Percentiles rank a stretch among this genome's conserved stretches.
These are phyloP conservation scores for Abramis brama DNA, from an alignment of 2,113 vertebrate species.

Conservation along the genomic window DNA sequence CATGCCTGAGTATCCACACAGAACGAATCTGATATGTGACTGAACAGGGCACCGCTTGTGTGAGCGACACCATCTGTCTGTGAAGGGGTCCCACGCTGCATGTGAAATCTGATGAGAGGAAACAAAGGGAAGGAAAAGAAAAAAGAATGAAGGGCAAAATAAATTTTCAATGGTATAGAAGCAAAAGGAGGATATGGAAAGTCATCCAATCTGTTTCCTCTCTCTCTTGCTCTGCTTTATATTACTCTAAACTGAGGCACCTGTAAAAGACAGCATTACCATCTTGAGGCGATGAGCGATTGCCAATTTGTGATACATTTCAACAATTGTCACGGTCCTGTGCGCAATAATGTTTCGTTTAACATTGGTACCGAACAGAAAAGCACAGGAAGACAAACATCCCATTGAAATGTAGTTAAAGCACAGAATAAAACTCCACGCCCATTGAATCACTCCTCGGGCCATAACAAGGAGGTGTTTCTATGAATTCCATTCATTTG, in stretches of 20 bases:
- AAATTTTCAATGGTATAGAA: background rate
- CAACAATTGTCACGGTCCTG: conserved; percentile 68
- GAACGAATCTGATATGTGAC: conserved; percentile 11
- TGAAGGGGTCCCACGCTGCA: conserved; percentile 9
- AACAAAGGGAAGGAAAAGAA: background rate
- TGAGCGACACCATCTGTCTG: conserved; percentile 39
- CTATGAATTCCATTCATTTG: conserved; percentile 15
- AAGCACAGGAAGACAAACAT: conserved; percentile 68
- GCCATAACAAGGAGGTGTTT: conserved; percentile 33
- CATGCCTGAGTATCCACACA: conserved; percentile 21
- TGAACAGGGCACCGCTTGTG: conserved; percentile 21
- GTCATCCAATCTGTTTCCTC: conserved; percentile 24
- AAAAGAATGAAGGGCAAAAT: conserved; percentile 12
- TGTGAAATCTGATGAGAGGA: conserved; percentile 48
- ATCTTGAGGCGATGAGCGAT: conserved; percentile 67
- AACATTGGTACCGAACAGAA: conserved; percentile 64
- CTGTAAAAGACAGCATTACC: conserved; percentile 70
- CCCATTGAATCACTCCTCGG: conserved; percentile 43
- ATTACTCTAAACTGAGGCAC: conserved; percentile 67
- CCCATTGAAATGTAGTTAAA: conserved; percentile 61
- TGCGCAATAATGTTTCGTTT: conserved; percentile 68
- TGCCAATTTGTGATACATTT: conserved; percentile 69
- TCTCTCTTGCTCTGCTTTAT: conserved; percentile 64
- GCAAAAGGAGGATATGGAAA: background rate
- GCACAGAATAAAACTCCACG: conserved; percentile 52